phyloP scores from a whole-genome alignment of 2,113 vertebrate genomes.

The Gambusia holbrooki region DNA sequence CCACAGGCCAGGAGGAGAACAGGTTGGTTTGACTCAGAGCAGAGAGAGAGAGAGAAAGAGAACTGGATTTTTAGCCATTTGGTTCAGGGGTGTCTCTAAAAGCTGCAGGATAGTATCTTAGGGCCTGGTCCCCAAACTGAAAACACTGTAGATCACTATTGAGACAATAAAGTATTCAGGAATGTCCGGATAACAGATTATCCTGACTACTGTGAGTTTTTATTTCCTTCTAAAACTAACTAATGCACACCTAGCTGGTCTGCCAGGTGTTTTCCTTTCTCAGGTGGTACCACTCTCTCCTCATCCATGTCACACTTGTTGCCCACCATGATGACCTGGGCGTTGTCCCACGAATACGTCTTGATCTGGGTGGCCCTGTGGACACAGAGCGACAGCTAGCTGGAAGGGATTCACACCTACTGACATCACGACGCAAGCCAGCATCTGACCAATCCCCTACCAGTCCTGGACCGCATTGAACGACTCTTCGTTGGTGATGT shows the following conservation, averaged over 20 bases:
- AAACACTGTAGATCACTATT: not conserved
- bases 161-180: not conserved
- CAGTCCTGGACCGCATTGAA: conserved; percentile 98
- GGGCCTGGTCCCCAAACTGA: not conserved
- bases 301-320: conserved; percentile 99
- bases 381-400: conserved; percentile 1
- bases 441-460: conserved; percentile 73
- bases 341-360: conserved; percentile 98
- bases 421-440: not conserved
- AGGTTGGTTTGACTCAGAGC: too few relatives aligned
- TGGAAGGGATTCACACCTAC: not conserved
- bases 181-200: too few relatives aligned
- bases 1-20: too few relatives aligned
- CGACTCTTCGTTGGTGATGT: conserved; percentile 97
- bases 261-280: conserved; percentile 92
- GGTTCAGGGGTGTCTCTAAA: not conserved
- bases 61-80: too few relatives aligned
- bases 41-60: too few relatives aligned
- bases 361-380: conserved; percentile 97
- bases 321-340: conserved; percentile 96
- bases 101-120: not conserved
- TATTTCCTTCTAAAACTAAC: conserved; percentile 1
- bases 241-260: conserved; percentile 88
- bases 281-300: conserved; percentile 88
- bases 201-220: too few relatives aligned